Evolutionary conservation across 1,140 invertebrate genomes (phyloP).

Genomic region (Drosophila varians): DNA sequence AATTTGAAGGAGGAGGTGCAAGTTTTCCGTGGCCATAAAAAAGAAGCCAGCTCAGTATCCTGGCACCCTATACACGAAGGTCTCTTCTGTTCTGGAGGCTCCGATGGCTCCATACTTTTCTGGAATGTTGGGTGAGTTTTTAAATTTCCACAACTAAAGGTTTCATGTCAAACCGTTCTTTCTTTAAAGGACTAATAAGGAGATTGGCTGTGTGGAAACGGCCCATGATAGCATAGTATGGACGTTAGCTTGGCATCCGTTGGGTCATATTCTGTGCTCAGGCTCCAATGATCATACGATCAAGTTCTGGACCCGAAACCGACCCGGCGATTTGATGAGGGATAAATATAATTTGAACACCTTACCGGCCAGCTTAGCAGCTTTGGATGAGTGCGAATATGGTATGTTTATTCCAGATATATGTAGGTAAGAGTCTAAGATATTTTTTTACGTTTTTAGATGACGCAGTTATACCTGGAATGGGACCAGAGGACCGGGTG

Average conservation of each 20-base stretch:
- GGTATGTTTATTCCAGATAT: constrained; percentile 81
- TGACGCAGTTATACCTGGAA: constrained; percentile 93
- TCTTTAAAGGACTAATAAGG: constrained; percentile 93
- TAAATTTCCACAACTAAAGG: background rate
- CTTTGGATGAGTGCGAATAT: constrained; percentile 89
- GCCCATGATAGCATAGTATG: constrained; percentile 99
- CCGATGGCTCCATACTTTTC: constrained; percentile 98
- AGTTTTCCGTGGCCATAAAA: constrained; percentile 98
- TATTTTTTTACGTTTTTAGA: constrained; percentile 84
- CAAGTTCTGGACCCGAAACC: constrained; percentile 99
- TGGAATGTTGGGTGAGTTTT: constrained; percentile 96
- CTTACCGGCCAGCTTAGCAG: constrained; percentile 89
- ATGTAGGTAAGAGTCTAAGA: constrained; percentile 77
- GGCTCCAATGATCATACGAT: constrained; percentile 99
- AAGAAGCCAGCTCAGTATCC: constrained; percentile 97
- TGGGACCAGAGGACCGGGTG: constrained; percentile 94
- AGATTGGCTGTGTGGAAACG: constrained; percentile 98
- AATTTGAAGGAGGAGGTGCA: constrained; percentile 97
- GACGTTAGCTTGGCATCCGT: constrained; percentile 99
- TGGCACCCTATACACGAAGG: constrained; percentile 99
- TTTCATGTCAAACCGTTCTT: background rate
- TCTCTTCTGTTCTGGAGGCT: constrained; percentile 97
- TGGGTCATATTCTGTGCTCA: constrained; percentile 99
- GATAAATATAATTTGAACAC: constrained; percentile 99
- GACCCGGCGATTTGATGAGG: constrained; percentile 98